phyloP scores from a whole-genome alignment of 2,113 vertebrate species.

The Procapra przewalskii region DNA sequence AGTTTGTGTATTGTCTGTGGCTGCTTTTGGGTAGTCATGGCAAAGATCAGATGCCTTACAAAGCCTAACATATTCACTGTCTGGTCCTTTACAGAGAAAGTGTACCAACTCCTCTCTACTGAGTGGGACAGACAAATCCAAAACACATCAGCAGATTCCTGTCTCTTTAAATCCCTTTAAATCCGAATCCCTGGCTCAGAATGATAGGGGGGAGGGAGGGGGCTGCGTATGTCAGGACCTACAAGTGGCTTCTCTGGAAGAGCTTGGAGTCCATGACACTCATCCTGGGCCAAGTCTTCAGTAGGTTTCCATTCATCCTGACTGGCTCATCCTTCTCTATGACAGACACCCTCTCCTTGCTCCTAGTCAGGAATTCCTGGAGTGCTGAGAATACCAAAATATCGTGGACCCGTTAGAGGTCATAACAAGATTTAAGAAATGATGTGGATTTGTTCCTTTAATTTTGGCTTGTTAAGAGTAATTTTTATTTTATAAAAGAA shows the following conservation, averaged over 20 bases:
- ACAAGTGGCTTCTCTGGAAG: background rate
- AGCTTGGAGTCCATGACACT: background rate
- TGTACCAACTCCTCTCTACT: background rate
- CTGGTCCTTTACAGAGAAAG: background rate
- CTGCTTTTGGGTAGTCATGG: background rate
- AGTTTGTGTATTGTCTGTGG: background rate
- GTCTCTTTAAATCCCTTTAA: background rate
- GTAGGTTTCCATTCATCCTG: background rate
- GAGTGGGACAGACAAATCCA: background rate
- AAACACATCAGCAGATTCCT: background rate
- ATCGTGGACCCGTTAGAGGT: background rate
- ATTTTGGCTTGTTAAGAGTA: background rate
- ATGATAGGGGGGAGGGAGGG: background rate
- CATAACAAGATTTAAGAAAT: background rate
- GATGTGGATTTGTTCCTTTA: background rate
- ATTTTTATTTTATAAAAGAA: background rate
- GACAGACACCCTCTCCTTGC: background rate
- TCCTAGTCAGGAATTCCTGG: background rate
- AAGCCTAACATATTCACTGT: background rate
- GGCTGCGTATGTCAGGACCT: background rate
- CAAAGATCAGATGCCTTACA: background rate
- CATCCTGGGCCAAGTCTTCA: background rate
- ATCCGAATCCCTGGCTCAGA: background rate
- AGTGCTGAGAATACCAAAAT: background rate
- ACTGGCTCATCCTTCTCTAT: background rate